Evolutionary conservation across 2,113 vertebrate species (phyloP), one percentile per base, ranked within the genome.

Genomic region (Calcarius ornatus): DNA sequence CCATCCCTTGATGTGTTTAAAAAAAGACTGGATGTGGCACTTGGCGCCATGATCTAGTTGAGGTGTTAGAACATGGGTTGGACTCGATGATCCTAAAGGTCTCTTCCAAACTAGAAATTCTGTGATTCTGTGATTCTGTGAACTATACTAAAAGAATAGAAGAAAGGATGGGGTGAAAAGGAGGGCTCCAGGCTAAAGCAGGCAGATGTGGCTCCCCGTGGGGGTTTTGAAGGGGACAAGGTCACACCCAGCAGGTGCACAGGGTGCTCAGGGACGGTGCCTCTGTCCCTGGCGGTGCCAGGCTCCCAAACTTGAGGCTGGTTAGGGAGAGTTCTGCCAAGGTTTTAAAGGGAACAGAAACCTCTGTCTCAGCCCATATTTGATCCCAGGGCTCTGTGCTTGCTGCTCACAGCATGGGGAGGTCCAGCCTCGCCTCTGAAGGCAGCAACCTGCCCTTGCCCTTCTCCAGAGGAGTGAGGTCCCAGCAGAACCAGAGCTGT

Each of bases 301-400:
- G 61, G 21, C 15, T 30, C 31, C 27, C 12, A 0, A 1, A 7
- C 8, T 0, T 1, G 20, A 12, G 11, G 19, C 6, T 12, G 21
- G 11, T 1, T 1, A 18, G 45, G 82, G 37, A 42, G 33, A 78
- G 17, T 6, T 90, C 61, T 93, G 47, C 48, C 30, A 63, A 59
- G 63, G 5, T 28, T 57, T 61, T 2, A 33, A 2, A 20, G 2
- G 5, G 15, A 66, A 37, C 0, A 0, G 70, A 64, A 7, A 0
- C 23, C 37, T 69, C n/a, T 68, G 35, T 28, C 33, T 42, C 35
- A 63, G 51, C 13, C 22, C 10, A 15, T 0, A 0, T n/a, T 48
- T 38, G 43, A 8, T 28, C 25, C 18, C 2, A 20, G 47, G 17
- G 40, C 64, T 70, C 53, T 12, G 37, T 61, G 31, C 22, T 27